Percentiles rank a stretch among this genome's conserved stretches.
Conservation (phyloP, 2,113 vertebrate genomes). For the Mormyrus iriodes region DNA sequence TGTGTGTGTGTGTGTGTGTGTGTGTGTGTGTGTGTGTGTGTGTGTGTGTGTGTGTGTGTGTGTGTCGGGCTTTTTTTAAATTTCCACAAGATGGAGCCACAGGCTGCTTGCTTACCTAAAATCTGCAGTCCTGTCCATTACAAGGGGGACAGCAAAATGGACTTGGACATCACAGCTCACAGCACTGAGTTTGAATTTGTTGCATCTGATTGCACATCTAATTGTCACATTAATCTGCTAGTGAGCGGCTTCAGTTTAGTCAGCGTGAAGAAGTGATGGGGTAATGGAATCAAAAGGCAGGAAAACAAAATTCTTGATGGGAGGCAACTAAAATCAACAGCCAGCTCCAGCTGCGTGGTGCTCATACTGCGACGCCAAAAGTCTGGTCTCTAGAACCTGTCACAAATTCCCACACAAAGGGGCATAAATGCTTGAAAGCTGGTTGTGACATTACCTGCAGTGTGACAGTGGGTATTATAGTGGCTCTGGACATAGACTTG, state of each 20-base stretch:
- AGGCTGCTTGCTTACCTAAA: background rate
- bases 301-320: background rate
- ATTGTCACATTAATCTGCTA: background rate
- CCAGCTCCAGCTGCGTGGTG: background rate
- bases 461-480: background rate
- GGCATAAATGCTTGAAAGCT: background rate
- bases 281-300: background rate
- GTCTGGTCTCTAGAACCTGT: background rate
- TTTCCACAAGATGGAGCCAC: conserved; percentile 13
- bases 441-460: background rate
- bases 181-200: background rate
- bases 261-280: background rate
- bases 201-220: background rate
- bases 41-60: too few species aligned
- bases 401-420: background rate
- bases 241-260: background rate
- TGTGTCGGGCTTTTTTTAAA: too few species aligned
- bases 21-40: too few species aligned
- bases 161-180: background rate
- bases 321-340: background rate
- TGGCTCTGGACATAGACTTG: background rate
- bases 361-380: background rate
- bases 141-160: background rate
- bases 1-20: too few species aligned
- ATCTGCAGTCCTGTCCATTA: background rate